A percentile compares a stretch with the other conserved stretches of the same genome.
These are phyloP conservation scores for Rhinopomastus cyanomelas DNA, from an alignment of 2,113 vertebrate genomes.

Conservation along the genomic window DNA sequence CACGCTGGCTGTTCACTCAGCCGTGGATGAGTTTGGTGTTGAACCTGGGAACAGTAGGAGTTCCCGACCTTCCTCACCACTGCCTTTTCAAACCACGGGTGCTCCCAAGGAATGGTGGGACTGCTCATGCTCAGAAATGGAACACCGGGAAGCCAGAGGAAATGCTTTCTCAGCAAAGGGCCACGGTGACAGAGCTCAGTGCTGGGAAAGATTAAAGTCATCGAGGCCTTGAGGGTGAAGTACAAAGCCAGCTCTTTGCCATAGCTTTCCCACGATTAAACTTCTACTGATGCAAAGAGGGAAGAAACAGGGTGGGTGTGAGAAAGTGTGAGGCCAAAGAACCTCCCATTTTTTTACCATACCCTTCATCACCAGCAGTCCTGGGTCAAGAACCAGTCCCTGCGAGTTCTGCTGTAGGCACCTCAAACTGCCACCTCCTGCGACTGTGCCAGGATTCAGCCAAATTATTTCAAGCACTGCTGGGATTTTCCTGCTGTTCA, in stretches of 20 bases:
- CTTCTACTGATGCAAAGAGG: not conserved
- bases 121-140: not conserved
- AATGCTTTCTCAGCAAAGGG: slow-evolving; percentile 17
- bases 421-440: not conserved
- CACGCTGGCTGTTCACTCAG: fast-evolving
- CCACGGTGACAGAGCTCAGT: not conserved
- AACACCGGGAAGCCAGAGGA: not conserved
- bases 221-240: slow-evolving; percentile 39
- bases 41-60: not conserved
- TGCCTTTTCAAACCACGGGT: fast-evolving
- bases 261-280: slow-evolving; percentile 30
- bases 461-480: not conserved
- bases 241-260: slow-evolving; percentile 3
- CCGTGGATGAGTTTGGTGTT: not conserved
- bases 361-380: not conserved
- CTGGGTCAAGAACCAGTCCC: not conserved
- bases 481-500: not conserved
- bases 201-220: slow-evolving; percentile 47
- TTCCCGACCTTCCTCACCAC: not conserved
- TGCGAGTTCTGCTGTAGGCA: fast-evolving
- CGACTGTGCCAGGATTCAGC: fast-evolving
- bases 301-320: slow-evolving; percentile 2
- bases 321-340: not conserved
- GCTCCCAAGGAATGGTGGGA: not conserved
- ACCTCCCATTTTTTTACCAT: not conserved